Conservation (phyloP, 2,113 vertebrate genomes). For the Tupaia chinensis region DNA sequence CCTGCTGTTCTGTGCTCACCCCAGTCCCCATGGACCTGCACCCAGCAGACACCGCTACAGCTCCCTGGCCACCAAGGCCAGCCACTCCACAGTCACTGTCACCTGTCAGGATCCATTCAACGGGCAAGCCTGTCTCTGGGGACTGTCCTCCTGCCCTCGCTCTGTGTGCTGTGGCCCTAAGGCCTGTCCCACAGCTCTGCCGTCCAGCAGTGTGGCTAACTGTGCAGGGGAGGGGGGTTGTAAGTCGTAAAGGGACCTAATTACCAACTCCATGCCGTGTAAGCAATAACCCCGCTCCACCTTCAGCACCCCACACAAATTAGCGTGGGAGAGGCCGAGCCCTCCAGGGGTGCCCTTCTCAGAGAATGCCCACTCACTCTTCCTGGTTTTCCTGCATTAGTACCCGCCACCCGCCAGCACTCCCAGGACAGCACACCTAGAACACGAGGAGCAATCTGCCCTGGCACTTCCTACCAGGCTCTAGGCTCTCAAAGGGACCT, state of each 20-base stretch:
- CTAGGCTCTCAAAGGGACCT: not conserved
- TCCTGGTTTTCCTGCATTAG: not conserved
- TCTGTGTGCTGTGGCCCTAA: not conserved
- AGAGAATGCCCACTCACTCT: not conserved
- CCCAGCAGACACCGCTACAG: no score
- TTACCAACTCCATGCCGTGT: not conserved
- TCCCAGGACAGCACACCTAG: not conserved
- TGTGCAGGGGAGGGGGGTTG: not conserved
- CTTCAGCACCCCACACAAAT: not conserved
- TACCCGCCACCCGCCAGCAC: not conserved
- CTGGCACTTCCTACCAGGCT: not conserved
- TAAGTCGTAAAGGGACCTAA: not conserved
- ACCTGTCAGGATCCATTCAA: not conserved
- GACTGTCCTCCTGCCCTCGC: not conserved
- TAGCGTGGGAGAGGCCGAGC: accelerated
- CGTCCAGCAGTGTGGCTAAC: not conserved
- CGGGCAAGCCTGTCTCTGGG: not conserved
- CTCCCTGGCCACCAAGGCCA: not conserved
- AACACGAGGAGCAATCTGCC: not conserved
- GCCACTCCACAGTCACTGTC: not conserved
- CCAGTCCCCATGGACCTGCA: accelerated
- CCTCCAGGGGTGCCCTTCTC: not conserved
- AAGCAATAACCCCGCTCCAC: not conserved
- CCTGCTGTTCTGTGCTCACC: not conserved
- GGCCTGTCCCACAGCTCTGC: accelerated